Percentiles rank a stretch among this genome's conserved stretches.
Evolutionary conservation across 1,140 invertebrate species (phyloP).

Genomic region (Drosophila biarmipes): DNA sequence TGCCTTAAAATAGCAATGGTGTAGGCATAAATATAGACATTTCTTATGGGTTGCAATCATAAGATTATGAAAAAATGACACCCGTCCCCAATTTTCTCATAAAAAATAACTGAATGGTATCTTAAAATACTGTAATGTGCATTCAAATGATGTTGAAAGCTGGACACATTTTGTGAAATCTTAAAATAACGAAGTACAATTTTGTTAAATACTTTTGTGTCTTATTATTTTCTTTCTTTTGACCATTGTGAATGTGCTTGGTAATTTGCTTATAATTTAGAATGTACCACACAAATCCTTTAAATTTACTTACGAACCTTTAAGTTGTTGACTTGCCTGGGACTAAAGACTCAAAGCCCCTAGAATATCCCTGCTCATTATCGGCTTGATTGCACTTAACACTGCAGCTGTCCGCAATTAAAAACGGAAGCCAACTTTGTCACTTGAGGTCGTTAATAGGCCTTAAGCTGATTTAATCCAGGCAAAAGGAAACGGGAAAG

Average conservation of each 20-base stretch:
- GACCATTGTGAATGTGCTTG: too few relatives aligned
- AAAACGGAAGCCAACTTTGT: slow-evolving; percentile 36
- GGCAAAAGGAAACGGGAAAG: slow-evolving; percentile 34
- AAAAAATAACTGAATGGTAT: too few relatives aligned
- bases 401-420: slow-evolving; percentile 42
- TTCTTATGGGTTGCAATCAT: too few relatives aligned
- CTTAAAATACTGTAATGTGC: too few relatives aligned
- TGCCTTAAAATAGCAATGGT: background rate
- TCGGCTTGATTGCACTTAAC: slow-evolving; percentile 31
- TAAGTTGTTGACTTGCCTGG: slow-evolving; percentile 2
- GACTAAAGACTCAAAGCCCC: slow-evolving; percentile 8
- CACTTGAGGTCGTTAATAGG: slow-evolving; percentile 39
- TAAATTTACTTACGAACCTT: background rate
- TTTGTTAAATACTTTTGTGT: too few relatives aligned
- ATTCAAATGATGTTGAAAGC: too few relatives aligned
- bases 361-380: slow-evolving; percentile 32
- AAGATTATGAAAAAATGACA: too few relatives aligned
- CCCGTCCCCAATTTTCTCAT: too few relatives aligned
- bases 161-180: too few relatives aligned
- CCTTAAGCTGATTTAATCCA: slow-evolving; percentile 38
- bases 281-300: background rate
- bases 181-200: too few relatives aligned
- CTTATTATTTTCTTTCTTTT: too few relatives aligned
- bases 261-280: background rate
- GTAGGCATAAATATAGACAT: background rate